Conservation (phyloP, 2,797 vertebrate species). For the Esox lucius region DNA sequence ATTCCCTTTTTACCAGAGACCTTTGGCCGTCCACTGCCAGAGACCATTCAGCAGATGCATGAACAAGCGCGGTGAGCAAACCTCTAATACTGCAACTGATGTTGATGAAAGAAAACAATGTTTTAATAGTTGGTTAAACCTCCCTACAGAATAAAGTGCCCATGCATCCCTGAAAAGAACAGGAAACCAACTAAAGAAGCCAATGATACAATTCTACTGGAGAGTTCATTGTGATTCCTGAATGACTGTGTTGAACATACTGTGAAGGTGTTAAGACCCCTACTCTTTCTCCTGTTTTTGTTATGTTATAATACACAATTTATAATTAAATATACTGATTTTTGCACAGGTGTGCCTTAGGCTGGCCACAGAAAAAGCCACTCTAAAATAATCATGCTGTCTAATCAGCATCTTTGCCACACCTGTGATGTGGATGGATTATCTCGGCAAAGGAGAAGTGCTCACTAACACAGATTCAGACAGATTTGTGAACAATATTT, state of each 20-base stretch:
- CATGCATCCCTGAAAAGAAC: constrained; percentile 18
- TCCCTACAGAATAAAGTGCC: constrained; percentile 34
- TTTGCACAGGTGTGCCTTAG: too few relatives aligned
- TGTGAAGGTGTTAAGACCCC: too few relatives aligned
- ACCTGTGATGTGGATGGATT: too few relatives aligned
- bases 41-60: constrained; percentile 83
- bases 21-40: constrained; percentile 79
- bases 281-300: too few relatives aligned
- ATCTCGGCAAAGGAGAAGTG: too few relatives aligned
- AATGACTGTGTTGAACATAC: background rate
- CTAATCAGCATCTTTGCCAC: too few relatives aligned
- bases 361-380: too few relatives aligned
- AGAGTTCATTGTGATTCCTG: background rate
- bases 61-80: constrained; percentile 70
- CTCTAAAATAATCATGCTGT: too few relatives aligned
- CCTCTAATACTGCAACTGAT: background rate
- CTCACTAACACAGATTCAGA: too few relatives aligned
- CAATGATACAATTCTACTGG: background rate
- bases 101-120: background rate
- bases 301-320: too few relatives aligned
- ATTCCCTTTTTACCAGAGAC: constrained; percentile 87
- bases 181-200: background rate
- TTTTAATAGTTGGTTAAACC: background rate
- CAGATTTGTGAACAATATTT: too few relatives aligned
- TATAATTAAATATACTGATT: too few relatives aligned